Conservation (phyloP, 2,113 vertebrate species). For the Gobio gobio region DNA sequence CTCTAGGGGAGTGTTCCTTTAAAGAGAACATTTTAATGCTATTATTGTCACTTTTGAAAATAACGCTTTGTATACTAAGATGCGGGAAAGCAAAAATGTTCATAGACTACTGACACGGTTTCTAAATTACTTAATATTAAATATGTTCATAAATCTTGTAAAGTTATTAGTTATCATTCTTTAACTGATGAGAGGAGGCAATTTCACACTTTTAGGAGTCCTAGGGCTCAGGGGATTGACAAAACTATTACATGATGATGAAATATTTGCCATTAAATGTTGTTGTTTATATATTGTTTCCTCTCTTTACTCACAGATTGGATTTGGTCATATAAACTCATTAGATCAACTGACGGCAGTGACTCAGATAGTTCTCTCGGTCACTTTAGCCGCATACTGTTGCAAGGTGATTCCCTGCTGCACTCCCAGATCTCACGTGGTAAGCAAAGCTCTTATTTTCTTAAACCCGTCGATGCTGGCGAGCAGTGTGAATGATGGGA, state of each 20-base stretch:
- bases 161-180: too few species aligned
- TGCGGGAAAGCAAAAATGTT: too few species aligned
- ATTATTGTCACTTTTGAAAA: not conserved
- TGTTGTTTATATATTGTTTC: not conserved
- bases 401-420: slow-evolving; percentile 77
- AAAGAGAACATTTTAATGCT: too few species aligned
- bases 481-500: not conserved
- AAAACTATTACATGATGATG: too few species aligned
- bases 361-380: slow-evolving; percentile 66
- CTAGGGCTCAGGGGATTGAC: too few species aligned
- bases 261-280: not conserved
- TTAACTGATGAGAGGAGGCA: too few species aligned
- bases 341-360: slow-evolving; percentile 49
- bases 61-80: too few species aligned
- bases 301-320: slow-evolving; percentile 43
- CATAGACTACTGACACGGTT: too few species aligned
- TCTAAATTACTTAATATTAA: too few species aligned
- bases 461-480: not conserved
- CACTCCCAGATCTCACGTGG: slow-evolving; percentile 61
- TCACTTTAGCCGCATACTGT: slow-evolving; percentile 70
- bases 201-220: too few species aligned
- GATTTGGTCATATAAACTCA: not conserved
- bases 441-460: slow-evolving; percentile 60
- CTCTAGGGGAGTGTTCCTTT: not conserved
- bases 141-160: too few species aligned